Percentiles rank a stretch among this genome's conserved stretches.
phyloP scores from a whole-genome alignment of 2,113 vertebrate genomes.

The Antigone vipio region DNA sequence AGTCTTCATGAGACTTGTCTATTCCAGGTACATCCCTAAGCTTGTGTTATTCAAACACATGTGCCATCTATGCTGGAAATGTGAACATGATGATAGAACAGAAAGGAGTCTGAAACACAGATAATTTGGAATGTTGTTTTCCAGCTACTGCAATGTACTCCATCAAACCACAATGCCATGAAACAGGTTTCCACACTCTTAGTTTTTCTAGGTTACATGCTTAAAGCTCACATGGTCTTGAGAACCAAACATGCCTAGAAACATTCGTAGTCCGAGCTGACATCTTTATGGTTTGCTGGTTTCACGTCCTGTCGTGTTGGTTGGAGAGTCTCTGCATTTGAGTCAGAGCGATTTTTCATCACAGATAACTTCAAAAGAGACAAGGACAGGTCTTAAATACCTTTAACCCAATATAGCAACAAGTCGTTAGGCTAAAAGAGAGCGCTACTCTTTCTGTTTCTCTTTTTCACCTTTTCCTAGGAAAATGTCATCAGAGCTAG shows the following conservation, averaged over 20 bases:
- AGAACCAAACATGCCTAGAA: not conserved
- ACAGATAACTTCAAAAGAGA: not conserved
- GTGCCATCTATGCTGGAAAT: not conserved
- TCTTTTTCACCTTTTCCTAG: not conserved
- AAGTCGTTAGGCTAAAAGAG: not conserved
- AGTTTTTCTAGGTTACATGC: not conserved
- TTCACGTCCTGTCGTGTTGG: not conserved
- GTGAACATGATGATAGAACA: not conserved
- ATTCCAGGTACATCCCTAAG: not conserved
- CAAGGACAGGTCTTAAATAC: not conserved
- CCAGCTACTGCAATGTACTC: not conserved
- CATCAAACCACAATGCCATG: not conserved
- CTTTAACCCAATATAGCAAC: not conserved
- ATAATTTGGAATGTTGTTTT: not conserved
- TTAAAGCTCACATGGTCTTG: not conserved
- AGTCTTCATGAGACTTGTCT: not conserved
- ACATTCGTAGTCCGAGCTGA: not conserved
- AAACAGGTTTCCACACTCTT: not conserved
- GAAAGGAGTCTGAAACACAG: not conserved
- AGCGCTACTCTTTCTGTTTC: not conserved
- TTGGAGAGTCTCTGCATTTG: not conserved
- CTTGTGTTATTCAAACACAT: not conserved
- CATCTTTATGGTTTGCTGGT: not conserved
- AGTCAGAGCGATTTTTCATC: not conserved
- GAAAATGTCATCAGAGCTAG: not conserved